Percentiles rank a stretch among this genome's conserved stretches.
Evolutionary conservation across 2,888 invertebrate genomes (phyloP).

Genomic region (Dryomyza anilis): DNA sequence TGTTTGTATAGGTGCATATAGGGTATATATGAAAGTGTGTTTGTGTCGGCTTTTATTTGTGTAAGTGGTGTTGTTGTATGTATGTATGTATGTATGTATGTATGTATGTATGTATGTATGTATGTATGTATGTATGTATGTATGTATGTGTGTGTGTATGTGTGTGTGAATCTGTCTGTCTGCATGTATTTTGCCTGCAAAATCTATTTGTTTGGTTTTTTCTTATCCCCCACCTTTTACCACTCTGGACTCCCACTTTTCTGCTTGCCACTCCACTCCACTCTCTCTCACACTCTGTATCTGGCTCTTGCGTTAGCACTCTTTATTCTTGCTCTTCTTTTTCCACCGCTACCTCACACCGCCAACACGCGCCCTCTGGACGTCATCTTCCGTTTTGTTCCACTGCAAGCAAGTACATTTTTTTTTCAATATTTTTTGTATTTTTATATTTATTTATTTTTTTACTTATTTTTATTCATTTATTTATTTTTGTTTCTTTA

Average conservation of each 20-base stretch:
- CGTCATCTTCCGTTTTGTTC: not conserved
- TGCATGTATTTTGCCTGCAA: conserved; percentile 3
- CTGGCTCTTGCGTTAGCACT: not conserved
- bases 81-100: not conserved
- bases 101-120: not conserved
- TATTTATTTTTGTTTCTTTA: not conserved
- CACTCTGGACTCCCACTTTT: not conserved
- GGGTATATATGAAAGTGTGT: too few relatives aligned
- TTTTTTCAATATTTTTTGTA: not conserved
- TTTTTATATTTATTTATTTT: not conserved
- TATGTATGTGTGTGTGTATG: not conserved
- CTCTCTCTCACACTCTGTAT: not conserved
- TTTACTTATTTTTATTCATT: not conserved
- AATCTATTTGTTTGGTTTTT: conserved; percentile 2
- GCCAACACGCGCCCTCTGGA: too few relatives aligned
- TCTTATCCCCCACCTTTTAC: not conserved
- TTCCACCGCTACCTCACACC: too few relatives aligned
- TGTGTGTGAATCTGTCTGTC: not conserved
- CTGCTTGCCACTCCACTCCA: not conserved
- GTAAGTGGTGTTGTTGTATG: too few relatives aligned
- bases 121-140: not conserved
- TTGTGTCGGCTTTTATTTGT: too few relatives aligned
- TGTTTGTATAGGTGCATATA: too few relatives aligned
- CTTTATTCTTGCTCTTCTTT: not conserved
- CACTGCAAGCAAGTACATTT: not conserved